Evolutionary conservation across 1,140 invertebrate genomes (phyloP), one percentile per base, ranked within the genome.

Genomic region (Penaeus japonicus): DNA sequence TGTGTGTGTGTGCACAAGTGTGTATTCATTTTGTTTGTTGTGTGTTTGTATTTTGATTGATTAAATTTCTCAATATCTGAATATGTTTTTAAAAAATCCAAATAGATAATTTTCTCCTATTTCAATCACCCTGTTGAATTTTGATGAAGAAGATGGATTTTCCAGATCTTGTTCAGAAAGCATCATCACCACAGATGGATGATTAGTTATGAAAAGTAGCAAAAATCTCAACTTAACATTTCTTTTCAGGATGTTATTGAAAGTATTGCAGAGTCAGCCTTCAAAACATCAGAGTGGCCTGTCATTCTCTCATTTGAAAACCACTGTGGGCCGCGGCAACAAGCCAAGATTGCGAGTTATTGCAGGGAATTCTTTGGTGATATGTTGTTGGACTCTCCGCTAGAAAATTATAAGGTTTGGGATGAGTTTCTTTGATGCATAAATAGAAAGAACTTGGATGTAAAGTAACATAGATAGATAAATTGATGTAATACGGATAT

Each of bases 271-370:
- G 98, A 99, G 92, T 97, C 96, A 93, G 98, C 98, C 91, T 99
- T 99, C 94, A 99, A 99, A 94, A 99, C 98, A 32, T 99, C 97
- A 24, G 97, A 99, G 90, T 99, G 95, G 94, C 98, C 98, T 85
- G 97, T 99, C 39, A 95, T 98, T 91, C 95, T 99, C 85, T 99
- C 98, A 90, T 99, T 99, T 93, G 98, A 99, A 94, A 99, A 99
- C 93, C 98, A 99, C 93, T 99, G 98, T 93, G 99, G 98, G 93
- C 96, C 96, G 3, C 95, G 96, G 89, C 97, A 99, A 92, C 96
- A 97, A 93, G 97, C 97, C n/a, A 99, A 99, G 94, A 99, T 99
- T 91, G 98, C 98, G 22, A 96, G 97, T 92, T 99, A 99, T 93
- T 99, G 98, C 93, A 94, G 96, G 85, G 97, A 98, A 90, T 97